Evolutionary conservation across 2,888 invertebrate genomes (phyloP).

Genomic region (Drosophila yooni): DNA sequence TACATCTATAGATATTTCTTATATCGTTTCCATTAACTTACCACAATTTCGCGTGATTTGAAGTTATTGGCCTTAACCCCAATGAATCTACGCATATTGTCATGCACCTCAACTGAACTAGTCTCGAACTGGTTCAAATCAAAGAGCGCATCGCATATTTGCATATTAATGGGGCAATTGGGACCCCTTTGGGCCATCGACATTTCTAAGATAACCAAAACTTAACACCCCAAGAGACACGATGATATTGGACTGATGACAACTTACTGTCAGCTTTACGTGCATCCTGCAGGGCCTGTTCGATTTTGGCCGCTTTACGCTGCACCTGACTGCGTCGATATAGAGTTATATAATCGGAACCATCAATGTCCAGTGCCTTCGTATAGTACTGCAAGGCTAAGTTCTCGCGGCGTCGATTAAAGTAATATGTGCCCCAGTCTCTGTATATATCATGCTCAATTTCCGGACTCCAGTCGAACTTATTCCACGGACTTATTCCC

Average conservation of each 20-base stretch:
- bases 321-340: conserved; percentile 80
- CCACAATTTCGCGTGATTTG: conserved; percentile 70
- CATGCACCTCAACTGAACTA: conserved; percentile 67
- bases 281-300: conserved; percentile 74
- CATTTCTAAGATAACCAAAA: conserved; percentile 11
- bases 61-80: conserved; percentile 78
- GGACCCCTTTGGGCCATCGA: conserved; percentile 50
- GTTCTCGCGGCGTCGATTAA: conserved; percentile 77
- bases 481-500: conserved; percentile 76
- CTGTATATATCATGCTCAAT: conserved; percentile 81
- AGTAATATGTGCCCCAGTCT: conserved; percentile 83
- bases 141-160: conserved; percentile 83
- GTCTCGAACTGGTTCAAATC: conserved; percentile 81
- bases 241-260: background rate
- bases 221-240: background rate
- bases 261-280: conserved; percentile 73
- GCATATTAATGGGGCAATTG: conserved; percentile 77
- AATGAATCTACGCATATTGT: conserved; percentile 69
- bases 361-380: conserved; percentile 74
- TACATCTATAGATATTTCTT: background rate
- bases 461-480: conserved; percentile 74
- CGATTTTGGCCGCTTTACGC: conserved; percentile 76
- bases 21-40: conserved; percentile 33
- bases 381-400: conserved; percentile 80
- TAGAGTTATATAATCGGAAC: conserved; percentile 71